These are phyloP conservation scores for Harpegnathos saltator DNA, from an alignment of 1,140 invertebrate genomes.

Conservation along the genomic window DNA sequence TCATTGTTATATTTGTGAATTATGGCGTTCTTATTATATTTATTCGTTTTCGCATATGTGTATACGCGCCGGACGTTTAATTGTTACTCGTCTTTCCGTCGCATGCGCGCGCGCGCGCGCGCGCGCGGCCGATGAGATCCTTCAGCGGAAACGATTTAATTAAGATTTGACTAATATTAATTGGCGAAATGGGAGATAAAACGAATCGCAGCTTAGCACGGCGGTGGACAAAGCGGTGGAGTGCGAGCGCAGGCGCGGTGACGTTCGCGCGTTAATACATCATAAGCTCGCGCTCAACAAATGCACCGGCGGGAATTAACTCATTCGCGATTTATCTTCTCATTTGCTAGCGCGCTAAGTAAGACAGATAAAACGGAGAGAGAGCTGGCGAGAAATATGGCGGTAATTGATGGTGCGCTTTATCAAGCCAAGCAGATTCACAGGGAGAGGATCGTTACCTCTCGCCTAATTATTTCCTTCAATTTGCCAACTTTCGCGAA, in stretches of 20 bases:
- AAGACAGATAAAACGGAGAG: slow-evolving; percentile 23
- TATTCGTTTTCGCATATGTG: neutral
- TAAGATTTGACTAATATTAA: slow-evolving; percentile 54
- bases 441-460: slow-evolving; percentile 28
- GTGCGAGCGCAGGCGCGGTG: neutral
- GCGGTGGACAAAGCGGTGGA: slow-evolving; percentile 5
- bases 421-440: slow-evolving; percentile 6
- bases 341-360: slow-evolving; percentile 47
- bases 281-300: slow-evolving; percentile 43
- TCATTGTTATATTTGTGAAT: too few species aligned
- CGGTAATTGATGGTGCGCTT: slow-evolving; percentile 51
- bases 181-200: slow-evolving; percentile 45
- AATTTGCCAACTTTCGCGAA: slow-evolving; percentile 14
- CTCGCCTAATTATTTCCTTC: slow-evolving; percentile 22
- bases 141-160: slow-evolving; percentile 42
- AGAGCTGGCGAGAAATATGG: slow-evolving; percentile 23
- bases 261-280: slow-evolving; percentile 45
- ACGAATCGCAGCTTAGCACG: slow-evolving; percentile 28
- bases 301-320: slow-evolving; percentile 48
- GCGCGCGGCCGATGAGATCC: slow-evolving; percentile 34
- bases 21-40: neutral
- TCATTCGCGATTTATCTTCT: slow-evolving; percentile 48
- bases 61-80: neutral
- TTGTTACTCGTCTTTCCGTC: slow-evolving; percentile 6
- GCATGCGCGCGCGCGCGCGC: too few species aligned